A percentile compares a stretch with the other conserved stretches of the same genome.
Evolutionary conservation across 2,113 vertebrate species (phyloP).

Genomic region (Xiphophorus hellerii): DNA sequence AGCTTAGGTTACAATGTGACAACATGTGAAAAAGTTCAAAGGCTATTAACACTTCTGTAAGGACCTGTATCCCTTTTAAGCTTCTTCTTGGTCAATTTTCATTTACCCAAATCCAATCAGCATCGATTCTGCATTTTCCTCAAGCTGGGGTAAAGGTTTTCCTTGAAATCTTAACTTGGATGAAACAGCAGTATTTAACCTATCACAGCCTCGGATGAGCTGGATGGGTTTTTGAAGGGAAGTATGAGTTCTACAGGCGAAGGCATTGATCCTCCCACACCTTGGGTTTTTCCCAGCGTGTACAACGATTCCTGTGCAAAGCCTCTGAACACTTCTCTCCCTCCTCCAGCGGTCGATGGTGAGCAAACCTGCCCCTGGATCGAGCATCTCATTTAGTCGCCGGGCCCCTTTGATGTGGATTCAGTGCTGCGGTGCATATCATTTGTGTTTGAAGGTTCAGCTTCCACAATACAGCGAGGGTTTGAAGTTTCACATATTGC

Average conservation of each 20-base stretch:
- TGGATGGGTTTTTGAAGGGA: constrained; percentile 48
- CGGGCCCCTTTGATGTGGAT: constrained; percentile 75
- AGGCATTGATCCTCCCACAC: constrained; percentile 71
- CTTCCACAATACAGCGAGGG: constrained; percentile 66
- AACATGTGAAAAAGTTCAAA: constrained; percentile 3
- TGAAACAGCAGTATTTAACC: constrained; percentile 71
- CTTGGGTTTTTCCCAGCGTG: constrained; percentile 64
- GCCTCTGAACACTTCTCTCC: constrained; percentile 66
- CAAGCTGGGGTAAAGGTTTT: constrained; percentile 63
- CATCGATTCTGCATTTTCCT: constrained; percentile 62
- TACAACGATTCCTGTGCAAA: constrained; percentile 58
- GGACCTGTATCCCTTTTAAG: constrained; percentile 65
- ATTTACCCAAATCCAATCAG: constrained; percentile 75
- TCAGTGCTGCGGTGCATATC: constrained; percentile 72
- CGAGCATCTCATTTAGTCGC: constrained; percentile 75
- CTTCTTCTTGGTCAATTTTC: constrained; percentile 67
- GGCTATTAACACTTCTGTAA: not conserved
- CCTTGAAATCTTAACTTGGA: constrained; percentile 64
- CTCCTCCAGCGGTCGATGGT: constrained; percentile 60
- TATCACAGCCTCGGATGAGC: constrained; percentile 67
- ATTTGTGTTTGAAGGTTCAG: constrained; percentile 75
- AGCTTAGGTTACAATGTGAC: constrained; percentile 4
- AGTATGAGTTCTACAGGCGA: constrained; percentile 53
- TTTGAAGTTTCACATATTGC: constrained; percentile 76
- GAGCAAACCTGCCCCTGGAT: constrained; percentile 71